Evolutionary conservation across 1,140 invertebrate species (phyloP).

Genomic region (Pteromalus puparum): DNA sequence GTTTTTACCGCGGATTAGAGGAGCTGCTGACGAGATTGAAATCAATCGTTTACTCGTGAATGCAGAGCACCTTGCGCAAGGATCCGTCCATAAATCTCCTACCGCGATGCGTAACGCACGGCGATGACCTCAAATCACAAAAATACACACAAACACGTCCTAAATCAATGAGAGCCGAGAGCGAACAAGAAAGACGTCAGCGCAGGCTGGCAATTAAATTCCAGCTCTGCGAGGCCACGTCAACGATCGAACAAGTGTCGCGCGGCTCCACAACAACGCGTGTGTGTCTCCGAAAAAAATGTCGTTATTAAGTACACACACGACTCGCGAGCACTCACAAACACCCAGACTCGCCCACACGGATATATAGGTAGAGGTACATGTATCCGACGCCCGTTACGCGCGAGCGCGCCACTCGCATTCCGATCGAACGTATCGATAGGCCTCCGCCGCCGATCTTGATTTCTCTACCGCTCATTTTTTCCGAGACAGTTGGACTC

Average conservation of each 20-base stretch:
- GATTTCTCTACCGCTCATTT: neutral
- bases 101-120: too few relatives aligned
- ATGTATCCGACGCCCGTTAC: neutral
- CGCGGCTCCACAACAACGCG: neutral
- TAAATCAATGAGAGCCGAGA: neutral
- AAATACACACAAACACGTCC: neutral
- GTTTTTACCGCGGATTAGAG: neutral
- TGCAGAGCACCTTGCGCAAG: neutral
- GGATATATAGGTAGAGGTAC: neutral
- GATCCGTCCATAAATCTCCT: neutral
- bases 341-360: neutral
- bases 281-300: neutral
- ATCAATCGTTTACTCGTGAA: neutral
- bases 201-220: conserved; percentile 16
- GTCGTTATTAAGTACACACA: neutral
- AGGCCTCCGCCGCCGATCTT: neutral
- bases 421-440: neutral
- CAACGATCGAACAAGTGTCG: neutral
- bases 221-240: neutral
- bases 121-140: neutral
- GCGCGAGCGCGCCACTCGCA: neutral
- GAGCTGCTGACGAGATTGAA: neutral
- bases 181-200: neutral
- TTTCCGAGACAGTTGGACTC: neutral
- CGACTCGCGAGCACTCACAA: neutral